Conservation (phyloP, 1,140 invertebrate genomes). For the Cydia splendana region DNA sequence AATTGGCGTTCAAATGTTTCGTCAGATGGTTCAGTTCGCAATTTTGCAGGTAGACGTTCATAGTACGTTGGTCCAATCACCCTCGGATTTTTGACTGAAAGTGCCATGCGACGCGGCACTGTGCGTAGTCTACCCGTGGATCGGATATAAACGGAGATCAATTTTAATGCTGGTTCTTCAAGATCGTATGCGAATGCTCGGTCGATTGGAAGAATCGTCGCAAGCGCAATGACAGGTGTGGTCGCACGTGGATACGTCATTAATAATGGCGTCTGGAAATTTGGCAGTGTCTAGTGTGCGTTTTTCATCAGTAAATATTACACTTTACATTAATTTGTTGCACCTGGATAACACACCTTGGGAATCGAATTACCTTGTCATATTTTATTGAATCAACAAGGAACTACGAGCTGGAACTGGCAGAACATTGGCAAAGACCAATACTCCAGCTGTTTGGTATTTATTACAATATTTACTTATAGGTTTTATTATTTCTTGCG, state of each 20-base stretch:
- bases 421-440: constrained; percentile 12
- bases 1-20: too few relatives aligned
- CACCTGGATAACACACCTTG: not conserved
- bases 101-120: too few relatives aligned
- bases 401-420: not conserved
- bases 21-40: too few relatives aligned
- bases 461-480: not conserved
- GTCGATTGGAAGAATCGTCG: not conserved
- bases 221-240: constrained; percentile 13
- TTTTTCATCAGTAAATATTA: not conserved
- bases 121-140: too few relatives aligned
- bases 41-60: too few relatives aligned
- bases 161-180: not conserved
- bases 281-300: constrained; percentile 12
- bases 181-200: not conserved
- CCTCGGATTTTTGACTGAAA: too few relatives aligned
- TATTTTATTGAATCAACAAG: not conserved
- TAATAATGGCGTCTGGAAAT: constrained; percentile 20
- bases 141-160: not conserved
- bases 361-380: not conserved
- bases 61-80: too few relatives aligned
- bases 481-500: not conserved
- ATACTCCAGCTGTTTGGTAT: not conserved
- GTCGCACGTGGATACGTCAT: constrained; percentile 23
- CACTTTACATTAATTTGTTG: not conserved